Percentiles rank a stretch among this genome's conserved stretches.
phyloP scores from a whole-genome alignment of 2,888 invertebrate species.

The Monopis laevigella region DNA sequence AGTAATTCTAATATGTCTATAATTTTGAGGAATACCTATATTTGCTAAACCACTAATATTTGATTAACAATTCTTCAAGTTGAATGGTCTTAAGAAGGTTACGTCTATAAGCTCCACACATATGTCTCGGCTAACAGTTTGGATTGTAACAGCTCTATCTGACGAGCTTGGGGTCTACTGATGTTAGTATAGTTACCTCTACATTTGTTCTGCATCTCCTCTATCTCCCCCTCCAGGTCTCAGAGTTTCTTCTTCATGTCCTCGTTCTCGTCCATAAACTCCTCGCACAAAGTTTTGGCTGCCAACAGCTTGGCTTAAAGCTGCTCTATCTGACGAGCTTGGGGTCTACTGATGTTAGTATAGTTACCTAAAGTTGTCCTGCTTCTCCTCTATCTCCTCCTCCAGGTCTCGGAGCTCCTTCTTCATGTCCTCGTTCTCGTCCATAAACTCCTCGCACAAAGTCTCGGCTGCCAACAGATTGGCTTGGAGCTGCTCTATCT shows the following conservation, averaged over 20 bases:
- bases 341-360: too few relatives aligned
- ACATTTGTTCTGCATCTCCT: constrained; percentile 98
- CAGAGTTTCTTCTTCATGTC: constrained; percentile 92
- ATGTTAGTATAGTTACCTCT: constrained; percentile 52
- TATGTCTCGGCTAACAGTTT: too few relatives aligned
- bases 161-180: too few relatives aligned
- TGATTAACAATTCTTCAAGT: too few relatives aligned
- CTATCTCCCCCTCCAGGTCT: constrained; percentile 96
- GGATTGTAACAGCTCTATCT: too few relatives aligned
- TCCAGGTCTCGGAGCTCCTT: constrained; percentile 93
- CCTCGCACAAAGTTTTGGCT: too few relatives aligned
- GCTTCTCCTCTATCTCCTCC: constrained; percentile 98
- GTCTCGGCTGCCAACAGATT: constrained; percentile 91
- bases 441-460: constrained; percentile 92
- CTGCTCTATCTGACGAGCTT: too few relatives aligned
- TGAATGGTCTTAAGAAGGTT: too few relatives aligned
- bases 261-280: too few relatives aligned
- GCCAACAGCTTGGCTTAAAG: too few relatives aligned
- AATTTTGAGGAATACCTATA: neutral
- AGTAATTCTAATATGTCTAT: neutral
- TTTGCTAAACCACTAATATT: too few relatives aligned
- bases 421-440: constrained; percentile 95
- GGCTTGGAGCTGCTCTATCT: constrained; percentile 78
- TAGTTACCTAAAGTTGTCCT: constrained; percentile 86
- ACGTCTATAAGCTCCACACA: too few relatives aligned